phyloP scores from a whole-genome alignment of 2,797 vertebrate genomes.

The Salmo trutta region DNA sequence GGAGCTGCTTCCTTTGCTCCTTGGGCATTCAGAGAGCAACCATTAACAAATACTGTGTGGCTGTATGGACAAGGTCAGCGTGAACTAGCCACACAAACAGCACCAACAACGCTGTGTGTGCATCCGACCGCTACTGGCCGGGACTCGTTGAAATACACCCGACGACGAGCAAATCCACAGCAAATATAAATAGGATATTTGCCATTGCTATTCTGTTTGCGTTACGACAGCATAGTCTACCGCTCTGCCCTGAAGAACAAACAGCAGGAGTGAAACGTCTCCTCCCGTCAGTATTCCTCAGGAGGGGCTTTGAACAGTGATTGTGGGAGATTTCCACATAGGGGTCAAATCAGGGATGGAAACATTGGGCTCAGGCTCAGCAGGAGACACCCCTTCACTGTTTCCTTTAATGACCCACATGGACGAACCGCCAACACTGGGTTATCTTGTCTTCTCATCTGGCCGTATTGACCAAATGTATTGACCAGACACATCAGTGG shows the following conservation, averaged over 20 bases:
- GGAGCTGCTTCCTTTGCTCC: not conserved
- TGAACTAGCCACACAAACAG: not conserved
- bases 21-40: not conserved
- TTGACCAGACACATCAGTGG: constrained; percentile 3
- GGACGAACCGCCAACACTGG: not conserved
- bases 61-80: constrained; percentile 7
- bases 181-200: not conserved
- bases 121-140: not conserved
- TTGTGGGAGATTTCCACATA: constrained; percentile 1
- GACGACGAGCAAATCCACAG: not conserved
- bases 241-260: not conserved
- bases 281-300: not conserved
- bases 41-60: not conserved
- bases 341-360: constrained; percentile 2
- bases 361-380: constrained; percentile 8
- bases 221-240: too few species aligned
- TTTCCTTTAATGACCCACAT: not conserved
- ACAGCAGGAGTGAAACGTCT: not conserved
- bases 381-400: not conserved
- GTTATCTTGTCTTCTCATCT: not conserved
- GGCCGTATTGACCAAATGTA: not conserved
- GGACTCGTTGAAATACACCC: not conserved
- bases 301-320: constrained; percentile 7
- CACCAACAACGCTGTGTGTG: not conserved
- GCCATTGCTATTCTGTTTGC: not conserved